These are phyloP conservation scores for Apodemia hepburni DNA, from an alignment of 2,888 invertebrate genomes.

Conservation along the genomic window DNA sequence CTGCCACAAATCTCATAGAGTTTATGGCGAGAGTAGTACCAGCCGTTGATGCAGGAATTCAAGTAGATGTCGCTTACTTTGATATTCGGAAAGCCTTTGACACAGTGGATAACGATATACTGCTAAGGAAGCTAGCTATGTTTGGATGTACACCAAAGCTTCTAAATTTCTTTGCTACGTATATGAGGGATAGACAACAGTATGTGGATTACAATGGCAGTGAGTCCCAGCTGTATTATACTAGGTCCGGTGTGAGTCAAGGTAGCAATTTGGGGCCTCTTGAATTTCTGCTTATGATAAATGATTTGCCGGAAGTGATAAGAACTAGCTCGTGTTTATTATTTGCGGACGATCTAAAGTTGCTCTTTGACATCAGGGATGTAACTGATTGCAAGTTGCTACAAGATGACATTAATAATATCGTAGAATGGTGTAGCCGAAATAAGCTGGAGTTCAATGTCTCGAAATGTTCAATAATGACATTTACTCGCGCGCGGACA, in stretches of 20 bases:
- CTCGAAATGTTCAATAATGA: not conserved
- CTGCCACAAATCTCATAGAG: not conserved
- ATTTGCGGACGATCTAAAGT: too few species aligned
- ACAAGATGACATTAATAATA: not conserved
- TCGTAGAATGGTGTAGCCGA: not conserved
- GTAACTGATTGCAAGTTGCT: not conserved
- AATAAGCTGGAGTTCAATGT: not conserved
- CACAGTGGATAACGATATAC: too few species aligned
- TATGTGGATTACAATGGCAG: not conserved
- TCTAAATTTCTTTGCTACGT: too few species aligned
- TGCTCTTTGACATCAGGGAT: not conserved
- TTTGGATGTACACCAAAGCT: not conserved
- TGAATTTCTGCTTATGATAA: too few species aligned
- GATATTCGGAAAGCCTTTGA: conserved; percentile 24
- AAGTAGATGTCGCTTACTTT: conserved; percentile 22
- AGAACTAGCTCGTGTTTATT: too few species aligned
- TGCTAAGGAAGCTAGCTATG: conserved; percentile 17
- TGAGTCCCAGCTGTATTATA: not conserved
- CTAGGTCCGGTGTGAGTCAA: too few species aligned
- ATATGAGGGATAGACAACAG: not conserved
- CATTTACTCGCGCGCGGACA: not conserved
- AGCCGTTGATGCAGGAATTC: not conserved
- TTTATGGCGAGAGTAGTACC: conserved; percentile 2
- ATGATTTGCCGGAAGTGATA: too few species aligned
- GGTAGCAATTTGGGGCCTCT: too few species aligned